Conservation (phyloP, 2,888 invertebrate species). For the Chymomyza procnemis region DNA sequence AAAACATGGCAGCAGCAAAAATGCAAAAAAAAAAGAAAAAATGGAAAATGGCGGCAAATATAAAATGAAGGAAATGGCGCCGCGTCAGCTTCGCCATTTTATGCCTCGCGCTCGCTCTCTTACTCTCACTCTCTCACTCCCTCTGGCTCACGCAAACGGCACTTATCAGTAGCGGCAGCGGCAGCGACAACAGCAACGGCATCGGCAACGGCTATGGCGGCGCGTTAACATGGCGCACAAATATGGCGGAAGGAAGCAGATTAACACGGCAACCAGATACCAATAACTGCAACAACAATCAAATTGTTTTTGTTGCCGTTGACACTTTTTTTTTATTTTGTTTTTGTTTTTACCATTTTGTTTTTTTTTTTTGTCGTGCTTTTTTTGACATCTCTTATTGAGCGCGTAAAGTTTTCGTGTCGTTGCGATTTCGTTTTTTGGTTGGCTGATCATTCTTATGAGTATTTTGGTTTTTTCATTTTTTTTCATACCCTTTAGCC, state of each 20-base stretch:
- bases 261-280: conserved; percentile 55
- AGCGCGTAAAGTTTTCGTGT: neutral
- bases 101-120: neutral
- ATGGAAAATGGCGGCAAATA: conserved; percentile 1
- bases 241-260: conserved; percentile 61
- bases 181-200: neutral
- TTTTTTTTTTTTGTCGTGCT: neutral
- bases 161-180: conserved; percentile 34
- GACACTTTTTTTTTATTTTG: neutral
- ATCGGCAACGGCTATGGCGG: neutral
- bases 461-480: neutral
- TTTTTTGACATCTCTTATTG: neutral
- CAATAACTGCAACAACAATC: conserved; percentile 40
- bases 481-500: neutral
- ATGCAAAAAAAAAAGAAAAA: conserved; percentile 26
- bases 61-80: neutral
- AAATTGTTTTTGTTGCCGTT: neutral
- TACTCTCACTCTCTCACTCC: no score
- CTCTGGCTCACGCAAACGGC: conserved; percentile 21
- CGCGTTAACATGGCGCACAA: conserved; percentile 49
- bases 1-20: neutral
- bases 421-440: neutral
- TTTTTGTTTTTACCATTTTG: no score
- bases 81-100: neutral
- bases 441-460: neutral